Evolutionary conservation across 2,113 vertebrate genomes (phyloP).

Genomic region (Nannospalax galili): DNA sequence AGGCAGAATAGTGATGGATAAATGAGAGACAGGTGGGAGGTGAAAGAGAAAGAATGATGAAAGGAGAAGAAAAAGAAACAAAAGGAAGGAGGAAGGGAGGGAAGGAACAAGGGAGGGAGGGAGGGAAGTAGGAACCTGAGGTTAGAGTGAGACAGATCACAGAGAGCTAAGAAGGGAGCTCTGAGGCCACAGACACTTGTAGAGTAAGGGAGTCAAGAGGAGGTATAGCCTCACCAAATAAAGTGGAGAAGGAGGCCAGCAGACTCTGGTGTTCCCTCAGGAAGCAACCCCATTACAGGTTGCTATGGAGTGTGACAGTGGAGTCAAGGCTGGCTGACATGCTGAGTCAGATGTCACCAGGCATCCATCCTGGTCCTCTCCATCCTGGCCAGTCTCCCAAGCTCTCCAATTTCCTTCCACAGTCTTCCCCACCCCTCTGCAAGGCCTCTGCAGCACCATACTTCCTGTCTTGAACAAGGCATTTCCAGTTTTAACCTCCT

Average conservation of each 20-base stretch:
- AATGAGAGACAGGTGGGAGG: not conserved
- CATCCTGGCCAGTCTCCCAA: not conserved
- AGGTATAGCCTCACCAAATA: rapidly evolving
- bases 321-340: not conserved
- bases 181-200: not conserved
- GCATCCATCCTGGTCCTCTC: too few species aligned
- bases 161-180: not conserved
- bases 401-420: rapidly evolving
- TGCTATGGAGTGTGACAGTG: too few species aligned
- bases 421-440: not conserved
- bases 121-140: not conserved
- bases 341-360: rapidly evolving
- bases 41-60: not conserved
- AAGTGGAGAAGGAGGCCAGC: rapidly evolving
- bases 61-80: not conserved
- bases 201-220: not conserved
- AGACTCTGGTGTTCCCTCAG: not conserved
- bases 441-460: not conserved
- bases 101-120: not conserved
- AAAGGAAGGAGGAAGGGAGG: not conserved
- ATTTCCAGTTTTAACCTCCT: not conserved
- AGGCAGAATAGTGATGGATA: too few species aligned
- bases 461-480: not conserved
- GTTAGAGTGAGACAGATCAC: too few species aligned
- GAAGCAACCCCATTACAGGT: not conserved